Percentiles rank a stretch among this genome's conserved stretches.
Conservation (phyloP, 2,888 invertebrate species). For the Idaea straminata region DNA sequence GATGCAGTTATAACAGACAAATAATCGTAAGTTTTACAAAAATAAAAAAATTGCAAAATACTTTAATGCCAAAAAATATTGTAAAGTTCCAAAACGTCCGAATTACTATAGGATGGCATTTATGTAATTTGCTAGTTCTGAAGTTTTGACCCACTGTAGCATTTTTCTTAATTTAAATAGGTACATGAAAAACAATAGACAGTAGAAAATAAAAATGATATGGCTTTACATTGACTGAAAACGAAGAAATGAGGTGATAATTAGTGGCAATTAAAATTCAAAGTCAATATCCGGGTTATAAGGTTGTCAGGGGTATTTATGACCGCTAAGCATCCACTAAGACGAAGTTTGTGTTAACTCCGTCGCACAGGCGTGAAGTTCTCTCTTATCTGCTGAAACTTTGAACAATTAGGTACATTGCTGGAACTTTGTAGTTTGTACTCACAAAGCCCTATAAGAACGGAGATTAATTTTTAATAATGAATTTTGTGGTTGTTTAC, state of each 20-base stretch:
- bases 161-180: too few species aligned
- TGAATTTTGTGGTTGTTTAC: background rate
- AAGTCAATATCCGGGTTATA: slow-evolving; percentile 1
- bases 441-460: background rate
- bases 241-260: background rate
- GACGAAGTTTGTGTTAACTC: background rate
- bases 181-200: too few species aligned
- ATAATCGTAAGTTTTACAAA: too few species aligned
- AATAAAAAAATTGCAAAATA: too few species aligned
- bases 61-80: too few species aligned
- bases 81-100: too few species aligned
- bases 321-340: background rate
- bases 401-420: background rate
- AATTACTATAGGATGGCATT: too few species aligned
- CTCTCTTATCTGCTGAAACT: background rate
- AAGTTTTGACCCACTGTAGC: too few species aligned
- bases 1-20: too few species aligned
- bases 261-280: background rate
- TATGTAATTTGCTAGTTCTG: too few species aligned
- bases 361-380: background rate
- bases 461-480: background rate
- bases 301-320: background rate
- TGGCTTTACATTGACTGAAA: background rate
- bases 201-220: too few species aligned
- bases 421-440: background rate